Evolutionary conservation across 2,113 vertebrate genomes (phyloP).

Genomic region (Sander vitreus): DNA sequence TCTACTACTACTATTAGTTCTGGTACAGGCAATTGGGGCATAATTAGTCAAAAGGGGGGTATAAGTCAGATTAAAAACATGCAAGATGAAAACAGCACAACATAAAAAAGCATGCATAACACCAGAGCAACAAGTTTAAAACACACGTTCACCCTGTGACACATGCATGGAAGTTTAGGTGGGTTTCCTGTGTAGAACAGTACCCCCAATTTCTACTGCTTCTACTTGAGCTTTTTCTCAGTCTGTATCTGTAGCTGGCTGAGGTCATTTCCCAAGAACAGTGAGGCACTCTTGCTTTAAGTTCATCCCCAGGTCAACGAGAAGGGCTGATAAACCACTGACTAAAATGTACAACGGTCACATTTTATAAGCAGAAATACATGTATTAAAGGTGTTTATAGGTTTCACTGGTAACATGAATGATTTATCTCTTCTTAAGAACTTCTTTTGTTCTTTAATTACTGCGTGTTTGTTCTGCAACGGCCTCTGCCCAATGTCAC

Average conservation of each 20-base stretch:
- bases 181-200: conserved; percentile 15
- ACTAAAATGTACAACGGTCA: background rate
- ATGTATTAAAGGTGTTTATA: background rate
- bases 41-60: no score
- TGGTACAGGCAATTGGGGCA: no score
- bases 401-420: background rate
- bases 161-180: background rate
- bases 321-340: background rate
- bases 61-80: no score
- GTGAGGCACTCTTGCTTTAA: background rate
- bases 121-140: no score
- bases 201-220: conserved; percentile 21
- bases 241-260: background rate
- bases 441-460: background rate
- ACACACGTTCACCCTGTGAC: no score
- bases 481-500: conserved; percentile 26
- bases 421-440: background rate
- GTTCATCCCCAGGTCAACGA: background rate
- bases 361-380: background rate
- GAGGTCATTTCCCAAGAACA: conserved; percentile 71
- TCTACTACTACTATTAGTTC: no score
- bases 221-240: conserved; percentile 46
- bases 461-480: fast-evolving
- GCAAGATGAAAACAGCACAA: no score
- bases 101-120: no score